Evolutionary conservation across 2,797 vertebrate species (phyloP), one percentile per base, ranked within the genome.

Genomic region (Sardinella longiceps): DNA sequence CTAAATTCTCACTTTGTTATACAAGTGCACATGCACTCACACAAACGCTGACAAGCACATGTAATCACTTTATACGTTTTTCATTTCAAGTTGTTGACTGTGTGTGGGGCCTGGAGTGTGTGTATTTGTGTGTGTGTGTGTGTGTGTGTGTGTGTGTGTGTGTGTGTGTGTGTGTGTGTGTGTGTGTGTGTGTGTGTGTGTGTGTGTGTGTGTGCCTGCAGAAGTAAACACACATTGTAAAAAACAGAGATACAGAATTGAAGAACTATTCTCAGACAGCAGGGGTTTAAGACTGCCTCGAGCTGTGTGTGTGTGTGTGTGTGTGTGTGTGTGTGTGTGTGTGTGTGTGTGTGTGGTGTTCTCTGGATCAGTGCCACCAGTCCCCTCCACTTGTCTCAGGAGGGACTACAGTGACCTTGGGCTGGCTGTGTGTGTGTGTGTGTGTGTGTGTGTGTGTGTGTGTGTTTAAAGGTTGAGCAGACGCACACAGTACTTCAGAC

Each of bases 11-110:
- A 3, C n/a, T 50, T 12, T 50, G 48, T 15, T 12, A 12, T 30
- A 81, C 82, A 81, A 15, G 86, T 63, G 85, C 70, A 84, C 80
- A 86, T 84, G 81, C 84, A 81, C 83, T 23, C 60, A 50, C 53
- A 58, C 37, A 84, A 56, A 82, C 58, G 51, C 63, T 82, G 20
- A 23, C n/a, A 25, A 66, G 60, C 60, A 66, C 11, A 66, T 28
- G 23, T 66, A 23, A 66, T 66, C 25, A 66, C 10, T 30, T 66
- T 30, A 5, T 63, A 6, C 3, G 12, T 7, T 63, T 10, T 28
- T 63, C n/a, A 60, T 60, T 28, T 60, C 1, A n/a, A n/a, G 58
- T 60, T 23, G 25, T n/a, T 28, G 23, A 15, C 3, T 60, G 56
- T 60, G 56, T 60, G 56, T 60, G 56, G 56, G n/a, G n/a, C n/a